Evolutionary conservation across 2,888 invertebrate genomes (phyloP), one percentile per base, ranked within the genome.

Genomic region (Helicoverpa assulta): DNA sequence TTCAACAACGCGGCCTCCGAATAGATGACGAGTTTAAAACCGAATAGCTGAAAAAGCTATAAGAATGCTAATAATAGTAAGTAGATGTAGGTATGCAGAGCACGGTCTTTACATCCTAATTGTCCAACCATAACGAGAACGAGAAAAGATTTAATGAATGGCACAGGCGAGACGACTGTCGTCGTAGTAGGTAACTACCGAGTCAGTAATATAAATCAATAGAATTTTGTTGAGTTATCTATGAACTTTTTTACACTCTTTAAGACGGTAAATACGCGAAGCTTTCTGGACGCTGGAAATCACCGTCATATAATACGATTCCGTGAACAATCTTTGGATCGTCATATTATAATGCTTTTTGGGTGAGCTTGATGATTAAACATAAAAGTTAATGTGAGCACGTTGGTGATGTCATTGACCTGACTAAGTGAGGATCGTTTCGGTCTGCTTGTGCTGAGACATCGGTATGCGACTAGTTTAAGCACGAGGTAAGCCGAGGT

Each of bases 361-460:
- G 79, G 82, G 81, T 83, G 83, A 78, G 81, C 73, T 84, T 78
- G 83, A 85, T 84, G 83, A 83, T 85, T 85, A 85, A 73, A 80
- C 83, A 86, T 83, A 81, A 86, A 83, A 82, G 77, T 83, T 80
- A 80, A 85, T 80, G 84, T 85, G 81, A 82, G 81, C 81, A 88
- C 85, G 86, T 85, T 77, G 81, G 75, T 80, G 71, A 86, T 91
- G 94, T 93, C 94, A 93, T 89, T 93, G 94, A 93, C 92, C 94
- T 88, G 86, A 84, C 83, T 82, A 85, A 78, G 87, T 84, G 86
- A 84, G 87, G 84, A 90, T 87, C 88, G 91, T 92, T 93, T 92
- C 92, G 92, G 92, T 93, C 90, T 92, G 91, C 88, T 92, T 90
- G 88, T 91, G 88, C 91, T 92, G 92, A 92, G 91, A 93, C 88